Evolutionary conservation across 2,113 vertebrate species (phyloP), one percentile per base, ranked within the genome.

Genomic region (Tretioscincus oriximinensis): DNA sequence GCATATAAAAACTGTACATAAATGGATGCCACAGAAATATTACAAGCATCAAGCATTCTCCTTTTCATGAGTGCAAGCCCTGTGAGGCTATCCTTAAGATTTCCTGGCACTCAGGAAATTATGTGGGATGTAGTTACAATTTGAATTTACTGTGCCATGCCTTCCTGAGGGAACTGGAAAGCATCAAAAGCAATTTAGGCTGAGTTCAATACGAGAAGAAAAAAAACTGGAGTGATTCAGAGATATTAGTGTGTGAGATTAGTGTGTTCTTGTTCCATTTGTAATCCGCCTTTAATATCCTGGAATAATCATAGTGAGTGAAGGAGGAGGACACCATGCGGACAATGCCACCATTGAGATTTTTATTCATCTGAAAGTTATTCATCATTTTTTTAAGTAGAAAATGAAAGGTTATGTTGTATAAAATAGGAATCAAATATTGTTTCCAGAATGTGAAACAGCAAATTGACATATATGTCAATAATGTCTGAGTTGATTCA

Each of bases 401-500:
- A 58, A 51, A 7, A 58, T 58, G 54, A 14, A 58, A 58, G 54
- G 45, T 28, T 75, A 35, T 5, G 21, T 2, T 75, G 18, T 29
- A 77, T 69, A 81, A 78, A 60, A 85, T 79, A 88, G 65, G 47
- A n/a, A 24, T 29, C 11, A 47, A 71, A 18, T 75, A 85, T 79
- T 86, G 76, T 84, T 86, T 82, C 86, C 79, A 82, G 73, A 78
- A 84, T 41, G 1, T 76, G 81, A 85, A 82, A 78, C 65, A 63
- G 58, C 87, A 78, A 92, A 78, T 87, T 77, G 88, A 90, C 75
- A 79, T 82, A 83, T 91, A 92, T 82, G 68, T 82, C 73, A 89
- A 77, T 79, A 88, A 89, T 83, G 78, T 69, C 86, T 85, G 88
- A 87, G 85, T 69, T 89, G 90, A 93, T 90, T 86, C 80, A 83